These are phyloP conservation scores for Calonectris borealis DNA, from an alignment of 2,113 vertebrate genomes.

Conservation along the genomic window DNA sequence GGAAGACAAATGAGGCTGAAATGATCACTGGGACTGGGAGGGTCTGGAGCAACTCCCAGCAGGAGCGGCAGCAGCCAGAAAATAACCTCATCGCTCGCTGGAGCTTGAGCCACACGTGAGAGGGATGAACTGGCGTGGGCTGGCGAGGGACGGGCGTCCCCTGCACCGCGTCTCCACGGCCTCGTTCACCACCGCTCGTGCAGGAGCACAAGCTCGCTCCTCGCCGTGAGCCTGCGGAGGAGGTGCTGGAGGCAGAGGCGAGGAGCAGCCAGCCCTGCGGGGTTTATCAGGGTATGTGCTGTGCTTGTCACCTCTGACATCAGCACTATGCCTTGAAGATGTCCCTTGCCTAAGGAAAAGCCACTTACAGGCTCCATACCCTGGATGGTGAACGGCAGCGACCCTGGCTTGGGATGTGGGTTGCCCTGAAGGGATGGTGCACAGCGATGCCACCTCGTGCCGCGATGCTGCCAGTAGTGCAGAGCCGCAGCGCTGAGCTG, in stretches of 20 bases:
- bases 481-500: not conserved
- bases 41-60: not conserved
- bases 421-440: not conserved
- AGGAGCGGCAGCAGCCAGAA: not conserved
- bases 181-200: not conserved
- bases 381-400: fast-evolving
- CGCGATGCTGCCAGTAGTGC: not conserved
- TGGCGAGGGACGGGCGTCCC: not conserved
- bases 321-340: not conserved
- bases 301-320: not conserved
- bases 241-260: not conserved
- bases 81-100: not conserved
- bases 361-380: not conserved
- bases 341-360: not conserved
- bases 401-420: fast-evolving
- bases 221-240: fast-evolving
- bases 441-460: fast-evolving
- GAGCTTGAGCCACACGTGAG: not conserved
- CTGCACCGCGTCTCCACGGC: not conserved
- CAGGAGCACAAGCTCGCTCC: not conserved
- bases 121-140: fast-evolving
- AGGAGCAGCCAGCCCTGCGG: not conserved
- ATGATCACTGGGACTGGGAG: not conserved
- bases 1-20: not conserved
- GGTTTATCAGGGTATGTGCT: not conserved